Base-by-base conservation (phyloP, 2,113 vertebrate genomes). In the Rallus limicola region DNA sequence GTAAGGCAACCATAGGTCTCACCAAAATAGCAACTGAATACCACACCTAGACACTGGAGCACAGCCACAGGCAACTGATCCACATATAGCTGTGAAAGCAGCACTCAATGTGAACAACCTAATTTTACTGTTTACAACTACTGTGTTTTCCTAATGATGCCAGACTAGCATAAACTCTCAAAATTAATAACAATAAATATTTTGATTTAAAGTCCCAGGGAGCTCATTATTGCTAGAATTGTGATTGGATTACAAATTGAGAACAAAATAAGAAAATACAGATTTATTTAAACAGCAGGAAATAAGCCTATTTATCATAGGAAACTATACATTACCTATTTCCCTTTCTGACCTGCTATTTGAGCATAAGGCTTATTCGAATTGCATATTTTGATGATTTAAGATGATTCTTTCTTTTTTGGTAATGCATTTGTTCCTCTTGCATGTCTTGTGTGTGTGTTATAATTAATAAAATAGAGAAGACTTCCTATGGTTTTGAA, bases 101-200 rank as follows among this genome's bases (percentile, higher is more conserved):
- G 46, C 62, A 86, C 48, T 67, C 69, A 71, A 0, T 19, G n/a
- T 26, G 34, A 71, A 64, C 82, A 48, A 25, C 67, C 21, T n/a
- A 53, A 62, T 88, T 88, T 64, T 29, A 48, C 34, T 70, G 33
- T 65, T 90, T 86, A 71, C 44, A 93, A 19, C 80, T 20, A 36
- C n/a, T 55, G 38, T 1, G 10, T 75, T 92, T 86, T 82, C 62
- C 50, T 93, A 87, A 93, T 68, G 76, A 75, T 82, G 65, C 48
- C 36, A 86, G 34, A 63, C 58, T 62, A 80, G 67, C 0, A 0
- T 80, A 90, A 75, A 67, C 56, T 64, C n/a, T 70, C 83, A 71
- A 90, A 93, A 92, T 90, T 93, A 92, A 48, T 78, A 95, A 94
- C 56, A 83, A 93, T 84, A 92, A 95, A 84, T 96, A 90, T 81